These are phyloP conservation scores for Pheucticus melanocephalus DNA, from an alignment of 2,113 vertebrate species.

Conservation along the genomic window DNA sequence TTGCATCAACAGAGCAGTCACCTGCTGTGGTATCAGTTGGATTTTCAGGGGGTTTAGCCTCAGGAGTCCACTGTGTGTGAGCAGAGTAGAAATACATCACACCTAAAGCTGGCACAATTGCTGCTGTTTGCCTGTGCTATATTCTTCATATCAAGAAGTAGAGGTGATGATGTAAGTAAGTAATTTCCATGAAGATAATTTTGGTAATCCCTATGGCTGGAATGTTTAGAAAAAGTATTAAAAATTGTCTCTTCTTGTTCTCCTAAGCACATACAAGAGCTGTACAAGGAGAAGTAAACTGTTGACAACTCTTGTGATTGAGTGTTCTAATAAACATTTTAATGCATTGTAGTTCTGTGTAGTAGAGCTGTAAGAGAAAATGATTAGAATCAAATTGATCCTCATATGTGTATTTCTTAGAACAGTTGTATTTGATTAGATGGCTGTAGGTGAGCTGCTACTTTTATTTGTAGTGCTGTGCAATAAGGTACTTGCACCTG, in stretches of 20 bases:
- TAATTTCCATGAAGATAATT: background rate
- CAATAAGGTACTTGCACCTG: background rate
- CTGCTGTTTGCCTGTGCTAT: background rate
- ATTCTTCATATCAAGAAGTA: background rate
- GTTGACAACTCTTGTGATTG: background rate
- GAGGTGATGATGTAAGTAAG: background rate
- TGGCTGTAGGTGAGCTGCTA: background rate
- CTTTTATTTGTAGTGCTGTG: background rate
- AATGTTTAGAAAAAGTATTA: background rate
- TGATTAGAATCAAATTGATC: background rate
- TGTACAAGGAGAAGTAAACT: background rate
- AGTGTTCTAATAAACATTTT: background rate
- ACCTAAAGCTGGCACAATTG: background rate
- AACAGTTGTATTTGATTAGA: background rate
- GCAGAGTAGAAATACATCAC: background rate
- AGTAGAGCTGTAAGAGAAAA: background rate
- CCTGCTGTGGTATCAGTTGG: background rate
- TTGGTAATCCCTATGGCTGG: background rate
- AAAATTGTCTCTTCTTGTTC: background rate
- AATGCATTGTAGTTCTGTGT: background rate
- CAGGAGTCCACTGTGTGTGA: background rate
- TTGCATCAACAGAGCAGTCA: background rate
- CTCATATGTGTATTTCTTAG: fast-evolving
- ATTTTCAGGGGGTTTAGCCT: background rate
- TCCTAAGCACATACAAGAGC: background rate